Evolutionary conservation across 2,888 invertebrate species (phyloP).

Genomic region (Heteropelma amictum): DNA sequence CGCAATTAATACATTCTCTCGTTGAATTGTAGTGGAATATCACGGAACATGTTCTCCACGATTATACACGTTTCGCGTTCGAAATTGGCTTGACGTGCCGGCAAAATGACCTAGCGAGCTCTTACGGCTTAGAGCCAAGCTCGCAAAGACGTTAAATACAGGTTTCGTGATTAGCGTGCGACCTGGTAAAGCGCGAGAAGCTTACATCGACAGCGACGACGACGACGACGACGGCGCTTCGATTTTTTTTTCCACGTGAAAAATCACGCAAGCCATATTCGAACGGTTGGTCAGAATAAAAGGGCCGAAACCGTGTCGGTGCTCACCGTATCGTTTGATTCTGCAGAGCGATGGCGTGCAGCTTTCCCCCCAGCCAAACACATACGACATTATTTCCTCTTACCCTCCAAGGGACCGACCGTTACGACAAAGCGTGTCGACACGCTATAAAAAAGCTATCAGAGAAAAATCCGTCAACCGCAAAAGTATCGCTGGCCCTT

Average conservation of each 20-base stretch:
- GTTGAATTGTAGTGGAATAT: too few species aligned
- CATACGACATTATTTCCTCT: constrained; percentile 42
- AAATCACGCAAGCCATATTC: constrained; percentile 50
- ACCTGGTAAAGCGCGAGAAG: constrained; percentile 54
- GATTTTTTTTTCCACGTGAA: constrained; percentile 40
- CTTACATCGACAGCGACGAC: constrained; percentile 29
- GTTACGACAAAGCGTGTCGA: constrained; percentile 74
- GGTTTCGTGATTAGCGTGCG: constrained; percentile 58
- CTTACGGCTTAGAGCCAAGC: background rate
- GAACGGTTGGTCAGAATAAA: constrained; percentile 23
- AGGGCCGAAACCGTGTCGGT: constrained; percentile 52
- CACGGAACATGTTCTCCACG: background rate
- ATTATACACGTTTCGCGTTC: background rate
- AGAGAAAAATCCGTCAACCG: constrained; percentile 73
- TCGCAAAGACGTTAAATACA: constrained; percentile 39
- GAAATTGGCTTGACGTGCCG: constrained; percentile 37
- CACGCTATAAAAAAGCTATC: constrained; percentile 76
- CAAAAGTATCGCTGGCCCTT: constrained; percentile 65
- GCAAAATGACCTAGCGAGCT: background rate
- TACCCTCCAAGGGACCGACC: constrained; percentile 44
- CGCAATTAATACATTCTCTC: too few species aligned
- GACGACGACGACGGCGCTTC: too few species aligned
- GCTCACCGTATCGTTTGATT: constrained; percentile 62
- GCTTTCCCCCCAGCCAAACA: constrained; percentile 18
- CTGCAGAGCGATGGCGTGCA: constrained; percentile 66